Percentiles rank a stretch among this genome's conserved stretches.
These are phyloP conservation scores for Platysteira castanea DNA, from an alignment of 2,113 vertebrate genomes.

Conservation along the genomic window DNA sequence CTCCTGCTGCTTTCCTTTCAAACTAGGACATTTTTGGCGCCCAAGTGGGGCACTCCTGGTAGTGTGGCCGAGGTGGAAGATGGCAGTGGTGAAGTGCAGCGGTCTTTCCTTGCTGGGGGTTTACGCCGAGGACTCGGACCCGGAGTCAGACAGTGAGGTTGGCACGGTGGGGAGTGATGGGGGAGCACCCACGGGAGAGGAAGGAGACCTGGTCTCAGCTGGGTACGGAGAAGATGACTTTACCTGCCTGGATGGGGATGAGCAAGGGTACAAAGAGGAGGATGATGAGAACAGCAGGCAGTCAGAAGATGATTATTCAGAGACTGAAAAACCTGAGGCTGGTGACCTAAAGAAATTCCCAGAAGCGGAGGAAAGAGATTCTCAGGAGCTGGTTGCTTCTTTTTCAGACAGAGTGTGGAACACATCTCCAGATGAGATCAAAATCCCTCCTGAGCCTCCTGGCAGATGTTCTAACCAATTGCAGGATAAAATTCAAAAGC, in stretches of 20 bases:
- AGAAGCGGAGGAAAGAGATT: neutral
- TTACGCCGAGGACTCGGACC: accelerated
- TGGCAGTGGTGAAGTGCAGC: accelerated
- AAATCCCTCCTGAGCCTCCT: conserved; percentile 88
- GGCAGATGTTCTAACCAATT: conserved; percentile 91
- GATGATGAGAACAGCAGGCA: neutral
- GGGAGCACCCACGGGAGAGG: accelerated
- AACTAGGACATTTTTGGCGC: accelerated
- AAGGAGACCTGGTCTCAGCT: neutral
- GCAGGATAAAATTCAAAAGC: conserved; percentile 66
- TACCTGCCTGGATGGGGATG: neutral
- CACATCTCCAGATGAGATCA: conserved; percentile 95
- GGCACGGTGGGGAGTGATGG: accelerated
- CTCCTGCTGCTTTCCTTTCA: accelerated
- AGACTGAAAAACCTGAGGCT: neutral
- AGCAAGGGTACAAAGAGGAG: neutral
- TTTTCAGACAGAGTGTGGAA: conserved; percentile 94
- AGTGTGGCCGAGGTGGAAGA: accelerated
- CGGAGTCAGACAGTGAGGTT: accelerated
- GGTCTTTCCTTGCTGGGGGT: neutral
- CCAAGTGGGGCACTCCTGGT: accelerated
- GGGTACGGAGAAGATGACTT: neutral
- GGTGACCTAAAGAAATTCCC: neutral
- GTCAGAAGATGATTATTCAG: neutral
- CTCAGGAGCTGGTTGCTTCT: conserved; percentile 63